Conservation (phyloP, 2,888 invertebrate genomes). For the Galerucella pusilla region DNA sequence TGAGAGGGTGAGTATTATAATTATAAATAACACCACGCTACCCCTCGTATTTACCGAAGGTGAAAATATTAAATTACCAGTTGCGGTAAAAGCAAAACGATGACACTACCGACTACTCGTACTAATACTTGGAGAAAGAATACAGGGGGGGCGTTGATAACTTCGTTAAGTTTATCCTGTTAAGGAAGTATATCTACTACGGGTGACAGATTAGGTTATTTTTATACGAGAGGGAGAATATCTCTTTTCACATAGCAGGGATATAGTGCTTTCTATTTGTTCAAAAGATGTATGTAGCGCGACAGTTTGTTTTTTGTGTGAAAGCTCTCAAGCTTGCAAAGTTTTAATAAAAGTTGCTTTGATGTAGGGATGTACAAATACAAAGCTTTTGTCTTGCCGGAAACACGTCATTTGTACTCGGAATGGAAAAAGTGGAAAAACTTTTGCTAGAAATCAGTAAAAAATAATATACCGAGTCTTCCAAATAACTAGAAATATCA, state of each 20-base stretch:
- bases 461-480: background rate
- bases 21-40: background rate
- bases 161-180: conserved; percentile 37
- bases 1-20: background rate
- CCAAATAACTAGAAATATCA: background rate
- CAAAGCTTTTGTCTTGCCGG: conserved; percentile 19
- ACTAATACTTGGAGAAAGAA: conserved; percentile 26
- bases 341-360: conserved; percentile 34
- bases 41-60: conserved; percentile 11
- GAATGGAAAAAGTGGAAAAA: background rate
- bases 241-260: conserved; percentile 13
- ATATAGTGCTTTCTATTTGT: conserved; percentile 36
- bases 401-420: conserved; percentile 20
- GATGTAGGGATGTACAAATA: conserved; percentile 26
- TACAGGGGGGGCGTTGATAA: conserved; percentile 36
- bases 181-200: conserved; percentile 30
- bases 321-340: conserved; percentile 28
- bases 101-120: conserved; percentile 18
- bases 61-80: conserved; percentile 35
- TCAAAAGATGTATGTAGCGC: conserved; percentile 27
- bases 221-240: conserved; percentile 24
- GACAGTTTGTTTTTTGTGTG: conserved; percentile 26
- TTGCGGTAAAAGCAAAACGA: conserved; percentile 38
- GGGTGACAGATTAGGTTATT: conserved; percentile 39
- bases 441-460: conserved; percentile 10